A percentile compares a stretch with the other conserved stretches of the same genome.
These are phyloP conservation scores for Dynastes maya DNA, from an alignment of 2,888 invertebrate genomes.

Conservation along the genomic window DNA sequence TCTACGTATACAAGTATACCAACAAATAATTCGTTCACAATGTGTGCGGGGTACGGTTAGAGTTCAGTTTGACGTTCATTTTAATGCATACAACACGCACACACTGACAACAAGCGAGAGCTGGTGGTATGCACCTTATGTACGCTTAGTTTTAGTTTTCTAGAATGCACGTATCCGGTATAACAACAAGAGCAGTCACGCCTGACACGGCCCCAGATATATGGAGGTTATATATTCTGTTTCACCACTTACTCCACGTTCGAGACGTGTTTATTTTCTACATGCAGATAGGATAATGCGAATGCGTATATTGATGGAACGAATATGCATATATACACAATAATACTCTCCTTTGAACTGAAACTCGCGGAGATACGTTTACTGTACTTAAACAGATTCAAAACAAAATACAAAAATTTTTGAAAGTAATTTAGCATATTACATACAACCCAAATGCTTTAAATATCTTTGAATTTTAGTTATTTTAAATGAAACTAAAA, in stretches of 20 bases:
- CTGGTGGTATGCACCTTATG: conserved; percentile 38
- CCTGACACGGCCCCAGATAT: conserved; percentile 66
- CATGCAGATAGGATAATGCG: neutral
- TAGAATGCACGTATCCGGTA: conserved; percentile 63
- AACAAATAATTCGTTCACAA: conserved; percentile 7
- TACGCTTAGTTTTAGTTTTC: conserved; percentile 30
- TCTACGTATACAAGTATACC: neutral
- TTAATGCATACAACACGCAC: neutral
- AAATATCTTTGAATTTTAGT: too few relatives aligned
- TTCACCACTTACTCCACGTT: conserved; percentile 55
- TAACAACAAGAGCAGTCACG: conserved; percentile 66
- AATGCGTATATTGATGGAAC: neutral
- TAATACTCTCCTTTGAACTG: too few relatives aligned
- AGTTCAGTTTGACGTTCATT: neutral
- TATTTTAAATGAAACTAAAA: too few relatives aligned
- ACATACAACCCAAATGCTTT: too few relatives aligned
- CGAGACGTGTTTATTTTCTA: conserved; percentile 20
- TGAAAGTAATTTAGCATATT: too few relatives aligned
- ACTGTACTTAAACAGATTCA: too few relatives aligned
- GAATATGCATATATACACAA: too few relatives aligned
- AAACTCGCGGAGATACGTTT: too few relatives aligned
- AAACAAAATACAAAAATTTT: too few relatives aligned
- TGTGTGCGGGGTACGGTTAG: neutral
- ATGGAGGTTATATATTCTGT: conserved; percentile 65
- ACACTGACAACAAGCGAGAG: neutral